Base-by-base conservation (phyloP, 2,113 vertebrate genomes). In the Plecturocebus donacophilus region DNA sequence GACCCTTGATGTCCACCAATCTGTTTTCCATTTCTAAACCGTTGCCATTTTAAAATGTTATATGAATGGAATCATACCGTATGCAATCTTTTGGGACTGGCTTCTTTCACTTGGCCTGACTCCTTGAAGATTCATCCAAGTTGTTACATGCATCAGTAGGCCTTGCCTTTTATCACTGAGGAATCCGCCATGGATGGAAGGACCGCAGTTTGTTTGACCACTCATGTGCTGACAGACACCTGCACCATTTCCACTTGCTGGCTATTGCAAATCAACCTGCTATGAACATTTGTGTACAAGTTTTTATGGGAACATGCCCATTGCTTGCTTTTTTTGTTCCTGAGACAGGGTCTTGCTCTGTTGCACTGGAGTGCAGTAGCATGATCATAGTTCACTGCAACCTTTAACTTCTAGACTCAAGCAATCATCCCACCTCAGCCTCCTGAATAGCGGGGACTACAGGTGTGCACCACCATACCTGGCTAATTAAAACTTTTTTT, bases 21-120 rank as follows among this genome's bases (percentile, higher is more conserved):
- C 54, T 77, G 8, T 49, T 95, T 73, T 73, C 58, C 19, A 32
- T 85, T 96, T 94, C 71, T 75, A 83, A 90, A 87, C 49, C 38
- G 47, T 42, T 17, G 38, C 49, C 13, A 64, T 73, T 81, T 95
- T 17, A 77, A 92, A 95, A 27, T 56, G 75, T 93, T 82, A 32
- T 14, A 3, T 52, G 64, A 35, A 35, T 38, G 32, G n/a, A 70
- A 27, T 79, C 56, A 32, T 8, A 58, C 6, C 16, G 71, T 17
- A 25, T 64, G 21, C 20, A 56, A 27, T 45, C 73, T 32, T 75
- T 56, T 1, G 56, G 35, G 11, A 70, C 0, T 25, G 49, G 45
- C 35, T 30, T 87, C 35, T 66, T 80, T 66, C 76, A 9, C 52
- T 49, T 2, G 1, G 49, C 52, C 1, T 38, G 32, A 38, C 88